Conservation (phyloP, 2,113 vertebrate species). For the Axis porcinus region DNA sequence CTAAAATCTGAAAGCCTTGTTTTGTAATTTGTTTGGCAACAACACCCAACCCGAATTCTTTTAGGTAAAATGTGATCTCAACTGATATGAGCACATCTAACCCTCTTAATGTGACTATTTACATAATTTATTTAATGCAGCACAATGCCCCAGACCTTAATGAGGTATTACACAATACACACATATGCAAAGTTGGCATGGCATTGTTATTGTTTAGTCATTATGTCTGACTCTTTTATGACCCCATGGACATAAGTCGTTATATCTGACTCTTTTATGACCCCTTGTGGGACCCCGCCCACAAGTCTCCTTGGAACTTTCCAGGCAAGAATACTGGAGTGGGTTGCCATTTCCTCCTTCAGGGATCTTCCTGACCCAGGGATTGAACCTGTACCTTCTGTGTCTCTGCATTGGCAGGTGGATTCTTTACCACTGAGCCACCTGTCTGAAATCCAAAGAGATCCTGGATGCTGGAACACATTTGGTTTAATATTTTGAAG, state of each 20-base stretch:
- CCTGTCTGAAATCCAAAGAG: neutral
- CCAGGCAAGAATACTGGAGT: neutral
- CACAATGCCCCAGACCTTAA: neutral
- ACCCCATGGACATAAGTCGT: neutral
- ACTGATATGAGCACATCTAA: neutral
- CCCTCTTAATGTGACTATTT: neutral
- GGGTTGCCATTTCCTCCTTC: neutral
- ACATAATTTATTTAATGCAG: neutral
- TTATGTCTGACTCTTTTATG: neutral
- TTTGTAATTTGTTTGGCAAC: neutral
- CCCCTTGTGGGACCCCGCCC: neutral
- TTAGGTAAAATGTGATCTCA: neutral
- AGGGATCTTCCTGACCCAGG: neutral
- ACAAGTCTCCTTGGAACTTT: neutral
- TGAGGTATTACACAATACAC: neutral
- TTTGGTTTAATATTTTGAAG: neutral
- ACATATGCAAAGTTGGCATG: neutral
- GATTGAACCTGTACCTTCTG: neutral
- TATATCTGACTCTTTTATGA: neutral
- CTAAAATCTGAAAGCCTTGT: neutral
- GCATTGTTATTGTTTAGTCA: neutral
- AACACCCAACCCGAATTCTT: neutral
- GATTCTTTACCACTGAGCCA: neutral
- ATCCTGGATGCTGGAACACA: neutral
- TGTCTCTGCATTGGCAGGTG: neutral